These are phyloP conservation scores for Anisognathus igniventris DNA, from an alignment of 2,797 vertebrate species.

Conservation along the genomic window DNA sequence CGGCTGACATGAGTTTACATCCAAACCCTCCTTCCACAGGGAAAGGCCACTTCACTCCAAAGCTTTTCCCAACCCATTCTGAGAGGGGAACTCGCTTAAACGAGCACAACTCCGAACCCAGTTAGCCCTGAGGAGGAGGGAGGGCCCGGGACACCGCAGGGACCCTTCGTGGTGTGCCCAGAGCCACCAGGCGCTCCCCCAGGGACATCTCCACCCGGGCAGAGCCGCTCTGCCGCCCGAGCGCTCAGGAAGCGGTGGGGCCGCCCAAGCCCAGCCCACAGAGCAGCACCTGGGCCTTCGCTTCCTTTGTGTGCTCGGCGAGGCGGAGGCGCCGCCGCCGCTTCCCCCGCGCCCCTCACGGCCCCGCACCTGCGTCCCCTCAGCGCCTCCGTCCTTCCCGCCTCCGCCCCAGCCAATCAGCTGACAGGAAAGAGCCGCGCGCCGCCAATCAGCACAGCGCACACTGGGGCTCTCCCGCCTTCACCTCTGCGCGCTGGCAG, in stretches of 20 bases:
- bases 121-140: neutral
- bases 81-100: rapidly evolving
- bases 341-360: neutral
- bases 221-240: no score
- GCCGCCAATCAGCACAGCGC: neutral
- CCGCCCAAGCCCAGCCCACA: neutral
- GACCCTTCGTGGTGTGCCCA: rapidly evolving
- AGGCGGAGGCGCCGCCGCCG: neutral
- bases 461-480: rapidly evolving
- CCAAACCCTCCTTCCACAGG: neutral
- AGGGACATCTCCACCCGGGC: neutral
- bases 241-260: rapidly evolving
- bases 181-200: neutral
- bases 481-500: rapidly evolving
- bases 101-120: rapidly evolving
- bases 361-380: neutral
- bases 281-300: neutral
- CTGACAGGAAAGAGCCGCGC: neutral
- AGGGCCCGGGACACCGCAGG: neutral
- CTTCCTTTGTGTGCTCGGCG: neutral
- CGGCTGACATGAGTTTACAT: rapidly evolving
- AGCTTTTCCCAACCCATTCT: rapidly evolving
- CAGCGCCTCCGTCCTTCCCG: conserved; percentile 33
- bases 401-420: conserved; percentile 2
- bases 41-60: neutral